A percentile compares a stretch with the other conserved stretches of the same genome.
Evolutionary conservation across 2,113 vertebrate genomes (phyloP).

Genomic region (Cebidichthys violaceus): DNA sequence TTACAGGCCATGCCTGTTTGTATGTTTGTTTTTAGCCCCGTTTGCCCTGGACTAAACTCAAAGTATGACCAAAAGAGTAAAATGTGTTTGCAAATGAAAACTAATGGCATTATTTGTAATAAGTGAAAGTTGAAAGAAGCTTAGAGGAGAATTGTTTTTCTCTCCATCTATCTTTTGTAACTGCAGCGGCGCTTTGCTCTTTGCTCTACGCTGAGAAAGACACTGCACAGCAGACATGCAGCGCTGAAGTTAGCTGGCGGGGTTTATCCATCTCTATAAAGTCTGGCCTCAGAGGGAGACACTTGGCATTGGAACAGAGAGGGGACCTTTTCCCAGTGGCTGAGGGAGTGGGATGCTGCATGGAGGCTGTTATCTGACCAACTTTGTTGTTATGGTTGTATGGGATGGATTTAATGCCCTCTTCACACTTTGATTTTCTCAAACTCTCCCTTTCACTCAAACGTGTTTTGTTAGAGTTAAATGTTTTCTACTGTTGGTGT

Average conservation of each 20-base stretch:
- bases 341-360: conserved; percentile 16
- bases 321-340: conserved; percentile 48
- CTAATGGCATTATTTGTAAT: conserved; percentile 17
- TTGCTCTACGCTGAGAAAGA: conserved; percentile 33
- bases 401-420: conserved; percentile 10
- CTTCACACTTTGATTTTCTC: background rate
- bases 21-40: background rate
- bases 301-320: conserved; percentile 64
- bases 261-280: conserved; percentile 60
- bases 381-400: conserved; percentile 22
- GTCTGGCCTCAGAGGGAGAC: conserved; percentile 55
- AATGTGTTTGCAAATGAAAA: background rate
- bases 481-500: background rate
- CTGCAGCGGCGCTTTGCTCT: conserved; percentile 23
- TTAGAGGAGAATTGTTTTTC: conserved; percentile 19
- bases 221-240: conserved; percentile 23
- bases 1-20: background rate
- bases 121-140: conserved; percentile 19
- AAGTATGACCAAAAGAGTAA: conserved; percentile 5
- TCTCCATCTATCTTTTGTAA: conserved; percentile 20
- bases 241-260: conserved; percentile 37
- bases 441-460: conserved; percentile 3
- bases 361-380: conserved; percentile 34
- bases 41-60: background rate
- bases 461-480: background rate